Evolutionary conservation across 2,113 vertebrate genomes (phyloP), one percentile per base, ranked within the genome.

Genomic region (Balaeniceps rex): DNA sequence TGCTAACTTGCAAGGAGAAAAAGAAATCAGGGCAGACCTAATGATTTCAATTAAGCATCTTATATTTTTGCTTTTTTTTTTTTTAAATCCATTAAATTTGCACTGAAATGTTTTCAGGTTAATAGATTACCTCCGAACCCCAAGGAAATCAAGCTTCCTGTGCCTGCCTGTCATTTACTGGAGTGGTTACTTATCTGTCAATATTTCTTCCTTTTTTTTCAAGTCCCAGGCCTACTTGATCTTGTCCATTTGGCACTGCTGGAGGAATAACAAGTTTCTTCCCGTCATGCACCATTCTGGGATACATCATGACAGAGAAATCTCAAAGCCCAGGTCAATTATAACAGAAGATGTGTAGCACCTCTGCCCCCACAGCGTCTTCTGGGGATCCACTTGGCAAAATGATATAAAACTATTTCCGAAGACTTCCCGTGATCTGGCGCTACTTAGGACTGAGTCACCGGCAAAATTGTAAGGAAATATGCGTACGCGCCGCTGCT

Each of bases 301-400:
- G 98, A 99, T 98, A 97, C 96, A 97, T 97, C 96, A 98, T 98
- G 97, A 97, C 97, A 98, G 98, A 98, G 98, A 98, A 99, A 98
- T 98, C 98, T 98, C 98, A 98, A 98, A 98, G 98, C 98, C 97
- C 98, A 96, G 97, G 98, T 99, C 98, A 99, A 99, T 99, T 99
- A 99, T 97, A 97, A 98, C 97, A 96, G 98, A 98, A 98, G 98
- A 98, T 98, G 97, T 97, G 98, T 97, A 98, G 97, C 98, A 98
- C 95, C 93, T 97, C 98, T 97, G 98, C 98, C 98, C 98, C 98
- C 75, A 38, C 96, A 77, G 92, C 1, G 94, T 98, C 98, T 98
- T 98, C 97, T 94, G 97, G 98, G 98, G 98, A 97, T 96, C 97
- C 96, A 92, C 97, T 98, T 97, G 96, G 94, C 96, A 98, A 98